Evolutionary conservation across 2,888 invertebrate genomes (phyloP).

Genomic region (Anarsia innoxiella): DNA sequence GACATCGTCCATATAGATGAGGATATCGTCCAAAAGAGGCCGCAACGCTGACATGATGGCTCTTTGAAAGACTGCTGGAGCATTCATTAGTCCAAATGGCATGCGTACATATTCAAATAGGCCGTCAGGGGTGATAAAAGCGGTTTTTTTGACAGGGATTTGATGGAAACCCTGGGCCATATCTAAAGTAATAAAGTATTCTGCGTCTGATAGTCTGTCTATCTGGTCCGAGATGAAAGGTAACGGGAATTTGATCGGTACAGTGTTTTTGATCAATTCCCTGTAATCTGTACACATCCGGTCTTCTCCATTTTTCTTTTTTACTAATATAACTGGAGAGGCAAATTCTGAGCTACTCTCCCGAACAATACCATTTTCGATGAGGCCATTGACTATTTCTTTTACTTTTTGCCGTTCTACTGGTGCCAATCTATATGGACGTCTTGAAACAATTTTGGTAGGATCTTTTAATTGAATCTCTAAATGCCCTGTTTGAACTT

Average conservation of each 20-base stretch:
- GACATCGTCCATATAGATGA: no score
- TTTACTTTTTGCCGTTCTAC: constrained; percentile 27
- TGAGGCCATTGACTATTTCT: constrained; percentile 22
- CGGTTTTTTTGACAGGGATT: no score
- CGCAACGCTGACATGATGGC: no score
- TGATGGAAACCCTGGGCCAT: constrained; percentile 25
- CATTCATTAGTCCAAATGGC: no score
- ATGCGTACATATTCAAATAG: no score
- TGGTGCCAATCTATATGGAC: constrained; percentile 16
- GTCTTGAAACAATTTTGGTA: constrained; percentile 9
- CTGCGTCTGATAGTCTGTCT: constrained; percentile 18
- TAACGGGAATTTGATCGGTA: constrained; percentile 22
- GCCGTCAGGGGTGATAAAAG: no score
- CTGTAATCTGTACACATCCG: constrained; percentile 26
- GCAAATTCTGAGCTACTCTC: constrained; percentile 28
- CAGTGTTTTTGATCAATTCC: constrained; percentile 22
- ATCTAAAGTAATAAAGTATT: constrained; percentile 19
- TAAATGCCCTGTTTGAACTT: constrained; percentile 11
- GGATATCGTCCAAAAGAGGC: no score
- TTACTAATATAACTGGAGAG: constrained; percentile 24
- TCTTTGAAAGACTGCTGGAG: no score
- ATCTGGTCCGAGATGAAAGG: constrained; percentile 25
- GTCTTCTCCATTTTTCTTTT: constrained; percentile 23
- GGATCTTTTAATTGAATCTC: constrained; percentile 12
- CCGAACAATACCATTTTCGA: constrained; percentile 25